Evolutionary conservation across 2,797 vertebrate genomes (phyloP).

Genomic region (Microcaecilia unicolor): DNA sequence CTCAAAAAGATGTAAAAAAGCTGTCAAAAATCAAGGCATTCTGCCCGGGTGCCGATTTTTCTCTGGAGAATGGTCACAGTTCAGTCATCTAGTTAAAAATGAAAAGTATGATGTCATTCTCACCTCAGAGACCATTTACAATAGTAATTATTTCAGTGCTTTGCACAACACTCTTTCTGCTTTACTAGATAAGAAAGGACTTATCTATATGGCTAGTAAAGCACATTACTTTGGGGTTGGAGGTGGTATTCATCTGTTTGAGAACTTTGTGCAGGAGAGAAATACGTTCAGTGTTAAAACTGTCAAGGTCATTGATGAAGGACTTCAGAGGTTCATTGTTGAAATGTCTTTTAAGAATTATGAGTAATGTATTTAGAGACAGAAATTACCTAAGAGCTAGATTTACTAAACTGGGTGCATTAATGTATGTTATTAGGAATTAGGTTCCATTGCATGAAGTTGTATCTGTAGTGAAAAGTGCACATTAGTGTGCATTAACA

Average conservation of each 20-base stretch:
- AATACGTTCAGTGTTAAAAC: slow-evolving; percentile 57
- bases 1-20: slow-evolving; percentile 27
- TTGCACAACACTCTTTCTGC: slow-evolving; percentile 67
- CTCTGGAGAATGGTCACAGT: slow-evolving; percentile 83
- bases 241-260: slow-evolving; percentile 76
- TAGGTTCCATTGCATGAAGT: too few relatives aligned
- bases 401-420: too few relatives aligned
- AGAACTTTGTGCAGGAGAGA: slow-evolving; percentile 66
- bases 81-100: slow-evolving; percentile 58
- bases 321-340: slow-evolving; percentile 77
- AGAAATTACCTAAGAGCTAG: too few relatives aligned
- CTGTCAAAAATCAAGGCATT: background rate
- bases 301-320: slow-evolving; percentile 67
- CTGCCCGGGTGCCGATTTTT: slow-evolving; percentile 68
- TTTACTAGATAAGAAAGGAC: slow-evolving; percentile 60
- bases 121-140: slow-evolving; percentile 90
- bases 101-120: slow-evolving; percentile 80
- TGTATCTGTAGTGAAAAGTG: too few relatives aligned
- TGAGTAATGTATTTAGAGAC: too few relatives aligned
- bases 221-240: slow-evolving; percentile 89
- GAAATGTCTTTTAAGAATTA: slow-evolving; percentile 66
- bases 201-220: slow-evolving; percentile 82
- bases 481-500: too few relatives aligned
- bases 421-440: too few relatives aligned
- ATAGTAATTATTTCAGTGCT: slow-evolving; percentile 66